Evolutionary conservation across 2,113 vertebrate genomes (phyloP).

Genomic region (Symphodus melops): DNA sequence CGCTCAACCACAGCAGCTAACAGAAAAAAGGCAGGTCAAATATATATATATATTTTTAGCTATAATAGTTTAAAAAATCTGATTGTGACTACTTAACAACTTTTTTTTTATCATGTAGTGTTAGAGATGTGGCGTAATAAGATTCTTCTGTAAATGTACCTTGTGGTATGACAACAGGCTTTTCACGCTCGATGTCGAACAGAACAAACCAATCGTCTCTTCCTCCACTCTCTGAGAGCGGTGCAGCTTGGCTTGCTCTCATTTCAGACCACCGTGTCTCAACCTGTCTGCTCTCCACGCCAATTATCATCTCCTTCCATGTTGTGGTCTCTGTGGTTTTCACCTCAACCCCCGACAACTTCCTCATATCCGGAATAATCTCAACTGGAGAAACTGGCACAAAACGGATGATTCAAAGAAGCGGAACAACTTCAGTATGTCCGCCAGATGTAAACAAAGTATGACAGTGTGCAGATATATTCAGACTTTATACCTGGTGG

Average conservation of each 20-base stretch:
- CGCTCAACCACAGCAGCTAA: slow-evolving; percentile 47
- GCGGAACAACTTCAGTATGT: background rate
- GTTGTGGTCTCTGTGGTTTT: slow-evolving; percentile 45
- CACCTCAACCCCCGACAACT: slow-evolving; percentile 39
- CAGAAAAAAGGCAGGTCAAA: slow-evolving; percentile 20
- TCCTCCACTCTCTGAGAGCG: slow-evolving; percentile 28
- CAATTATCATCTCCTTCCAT: slow-evolving; percentile 62
- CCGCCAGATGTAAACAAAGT: too few species aligned
- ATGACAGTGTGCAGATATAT: background rate
- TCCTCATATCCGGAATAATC: slow-evolving; percentile 42
- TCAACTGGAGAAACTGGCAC: slow-evolving; percentile 41
- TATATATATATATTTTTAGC: background rate
- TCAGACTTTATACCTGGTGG: slow-evolving; percentile 61
- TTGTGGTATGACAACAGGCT: slow-evolving; percentile 41
- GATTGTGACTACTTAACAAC: background rate
- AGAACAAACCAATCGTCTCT: slow-evolving; percentile 66
- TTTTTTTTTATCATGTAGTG: background rate
- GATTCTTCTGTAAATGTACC: slow-evolving; percentile 45
- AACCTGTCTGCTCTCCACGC: slow-evolving; percentile 40
- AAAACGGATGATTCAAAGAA: slow-evolving; percentile 42
- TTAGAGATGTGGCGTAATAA: too few species aligned
- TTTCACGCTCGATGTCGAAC: slow-evolving; percentile 48
- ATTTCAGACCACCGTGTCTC: slow-evolving; percentile 47
- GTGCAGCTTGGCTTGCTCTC: slow-evolving; percentile 17
- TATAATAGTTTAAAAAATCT: background rate